A percentile compares a stretch with the other conserved stretches of the same genome.
These are phyloP conservation scores for Bettongia penicillata DNA, from an alignment of 2,113 vertebrate genomes.

Conservation along the genomic window DNA sequence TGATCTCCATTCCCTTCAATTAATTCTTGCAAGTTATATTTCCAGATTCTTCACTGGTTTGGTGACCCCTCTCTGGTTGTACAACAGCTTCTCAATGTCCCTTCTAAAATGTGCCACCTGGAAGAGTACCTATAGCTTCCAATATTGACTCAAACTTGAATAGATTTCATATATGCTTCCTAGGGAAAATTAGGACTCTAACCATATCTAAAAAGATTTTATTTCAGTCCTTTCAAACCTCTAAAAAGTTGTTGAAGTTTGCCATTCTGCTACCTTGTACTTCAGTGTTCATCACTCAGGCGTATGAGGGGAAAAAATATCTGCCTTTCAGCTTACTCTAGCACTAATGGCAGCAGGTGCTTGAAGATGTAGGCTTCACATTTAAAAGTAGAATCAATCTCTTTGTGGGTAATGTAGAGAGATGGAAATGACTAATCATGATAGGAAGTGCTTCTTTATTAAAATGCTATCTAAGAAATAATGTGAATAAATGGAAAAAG, in stretches of 20 bases:
- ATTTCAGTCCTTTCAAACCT: background rate
- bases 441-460: background rate
- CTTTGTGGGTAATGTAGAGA: constrained; percentile 21
- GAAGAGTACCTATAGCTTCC: background rate
- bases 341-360: background rate
- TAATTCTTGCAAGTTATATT: background rate
- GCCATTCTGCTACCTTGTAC: background rate
- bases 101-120: background rate
- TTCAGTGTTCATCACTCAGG: background rate
- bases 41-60: background rate
- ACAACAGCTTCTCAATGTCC: background rate
- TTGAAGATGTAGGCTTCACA: background rate
- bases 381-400: constrained; percentile 5
- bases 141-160: background rate
- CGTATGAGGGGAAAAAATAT: background rate
- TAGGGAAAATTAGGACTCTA: background rate
- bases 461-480: constrained; percentile 28
- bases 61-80: background rate
- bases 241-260: background rate
- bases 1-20: background rate
- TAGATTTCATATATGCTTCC: background rate
- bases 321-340: constrained; percentile 17
- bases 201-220: background rate
- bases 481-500: constrained; percentile 1
- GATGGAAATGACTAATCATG: constrained; percentile 11